Percentiles rank a stretch among this genome's conserved stretches.
These are phyloP conservation scores for Scophthalmus maximus DNA, from an alignment of 2,113 vertebrate genomes.

Conservation along the genomic window DNA sequence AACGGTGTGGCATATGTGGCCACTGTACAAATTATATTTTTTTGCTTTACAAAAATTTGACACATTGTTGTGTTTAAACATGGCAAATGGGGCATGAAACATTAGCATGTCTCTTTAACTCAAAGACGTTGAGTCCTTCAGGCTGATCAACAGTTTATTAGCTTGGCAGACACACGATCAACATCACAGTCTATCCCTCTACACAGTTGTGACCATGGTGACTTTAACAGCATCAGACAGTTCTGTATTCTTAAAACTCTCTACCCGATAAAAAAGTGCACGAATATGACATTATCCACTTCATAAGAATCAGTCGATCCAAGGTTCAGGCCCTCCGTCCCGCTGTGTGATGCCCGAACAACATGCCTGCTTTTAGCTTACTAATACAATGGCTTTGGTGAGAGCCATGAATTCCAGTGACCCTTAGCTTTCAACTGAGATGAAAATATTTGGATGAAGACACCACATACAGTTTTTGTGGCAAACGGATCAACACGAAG, in stretches of 20 bases:
- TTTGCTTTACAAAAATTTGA: not conserved
- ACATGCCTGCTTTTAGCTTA: conserved; percentile 22
- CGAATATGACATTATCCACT: not conserved
- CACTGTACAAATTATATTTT: conserved; percentile 36
- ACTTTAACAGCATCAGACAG: not conserved
- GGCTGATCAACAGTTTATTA: conserved; percentile 55
- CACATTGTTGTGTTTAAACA: not conserved
- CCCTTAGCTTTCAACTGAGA: conserved; percentile 10
- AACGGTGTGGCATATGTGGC: conserved; percentile 29
- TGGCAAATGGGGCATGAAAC: not conserved
- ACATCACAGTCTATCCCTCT: conserved; percentile 18
- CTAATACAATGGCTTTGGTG: conserved; percentile 48
- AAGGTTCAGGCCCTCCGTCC: not conserved
- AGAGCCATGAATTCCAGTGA: not conserved
- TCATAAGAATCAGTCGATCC: not conserved
- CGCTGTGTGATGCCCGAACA: not conserved
- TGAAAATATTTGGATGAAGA: conserved; percentile 46
- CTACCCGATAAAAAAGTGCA: conserved; percentile 22
- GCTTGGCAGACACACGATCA: conserved; percentile 40
- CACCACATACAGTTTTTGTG: conserved; percentile 11
- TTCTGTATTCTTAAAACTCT: not conserved
- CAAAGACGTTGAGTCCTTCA: conserved; percentile 41
- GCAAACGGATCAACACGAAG: not conserved
- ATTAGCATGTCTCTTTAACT: not conserved
- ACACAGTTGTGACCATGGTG: not conserved